Conservation (phyloP, 2,797 vertebrate genomes). For the Staurois parvus region DNA sequence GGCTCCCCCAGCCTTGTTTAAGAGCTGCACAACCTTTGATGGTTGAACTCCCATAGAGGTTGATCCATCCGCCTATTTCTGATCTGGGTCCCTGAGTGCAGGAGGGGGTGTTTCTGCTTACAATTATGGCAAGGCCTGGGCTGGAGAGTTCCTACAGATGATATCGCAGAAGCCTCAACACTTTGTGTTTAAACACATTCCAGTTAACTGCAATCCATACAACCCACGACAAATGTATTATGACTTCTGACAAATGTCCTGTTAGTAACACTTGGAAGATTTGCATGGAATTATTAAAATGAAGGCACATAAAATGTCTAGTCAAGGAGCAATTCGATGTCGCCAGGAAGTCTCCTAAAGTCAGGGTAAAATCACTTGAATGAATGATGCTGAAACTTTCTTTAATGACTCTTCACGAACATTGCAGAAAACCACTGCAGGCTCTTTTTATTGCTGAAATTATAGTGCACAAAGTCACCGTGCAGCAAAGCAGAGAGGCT, state of each 20-base stretch:
- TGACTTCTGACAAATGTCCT: background rate
- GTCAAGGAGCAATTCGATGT: background rate
- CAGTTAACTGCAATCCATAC: background rate
- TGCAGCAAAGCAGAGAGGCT: constrained; percentile 5
- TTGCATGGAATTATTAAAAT: background rate
- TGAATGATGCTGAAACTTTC: constrained; percentile 12
- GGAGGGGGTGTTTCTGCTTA: too few species aligned
- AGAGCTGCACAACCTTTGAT: too few species aligned
- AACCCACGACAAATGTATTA: background rate
- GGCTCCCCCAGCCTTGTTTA: too few species aligned
- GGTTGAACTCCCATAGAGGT: too few species aligned
- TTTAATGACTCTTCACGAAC: background rate
- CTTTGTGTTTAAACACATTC: background rate
- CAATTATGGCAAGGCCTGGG: too few species aligned
- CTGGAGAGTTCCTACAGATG: too few species aligned
- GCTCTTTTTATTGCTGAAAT: constrained; percentile 17
- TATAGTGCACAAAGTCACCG: constrained; percentile 10
- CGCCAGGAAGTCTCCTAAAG: constrained; percentile 7
- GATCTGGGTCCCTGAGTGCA: too few species aligned
- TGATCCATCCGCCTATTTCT: too few species aligned
- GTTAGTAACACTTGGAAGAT: background rate
- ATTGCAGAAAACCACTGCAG: background rate
- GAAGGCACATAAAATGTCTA: background rate
- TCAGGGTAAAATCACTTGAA: background rate
- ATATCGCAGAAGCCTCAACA: too few species aligned